phyloP scores from a whole-genome alignment of 2,888 invertebrate species.

The Megalurothrips usitatus region DNA sequence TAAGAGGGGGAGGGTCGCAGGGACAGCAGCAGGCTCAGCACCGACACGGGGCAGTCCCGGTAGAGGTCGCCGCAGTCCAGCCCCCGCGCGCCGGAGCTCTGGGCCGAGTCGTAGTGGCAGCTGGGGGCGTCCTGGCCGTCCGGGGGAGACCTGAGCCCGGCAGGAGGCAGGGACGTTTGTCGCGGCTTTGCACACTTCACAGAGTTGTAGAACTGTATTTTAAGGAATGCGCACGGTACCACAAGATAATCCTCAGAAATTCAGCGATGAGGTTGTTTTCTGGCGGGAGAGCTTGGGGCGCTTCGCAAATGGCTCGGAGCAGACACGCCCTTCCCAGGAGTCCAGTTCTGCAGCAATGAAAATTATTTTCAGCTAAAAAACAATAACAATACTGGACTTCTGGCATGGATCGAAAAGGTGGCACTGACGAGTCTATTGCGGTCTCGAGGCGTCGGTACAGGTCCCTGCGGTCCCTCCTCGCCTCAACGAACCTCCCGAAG shows the following conservation, averaged over 20 bases:
- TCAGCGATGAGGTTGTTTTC: background rate
- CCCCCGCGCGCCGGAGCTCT: background rate
- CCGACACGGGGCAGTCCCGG: slow-evolving; percentile 1
- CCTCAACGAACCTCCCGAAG: background rate
- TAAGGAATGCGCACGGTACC: background rate
- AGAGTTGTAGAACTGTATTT: no score
- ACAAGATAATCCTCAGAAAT: background rate
- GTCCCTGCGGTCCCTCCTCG: background rate
- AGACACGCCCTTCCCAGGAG: background rate
- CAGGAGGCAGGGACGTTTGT: no score
- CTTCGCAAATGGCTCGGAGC: background rate
- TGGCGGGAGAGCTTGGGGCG: background rate
- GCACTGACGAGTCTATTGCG: background rate
- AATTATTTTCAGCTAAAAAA: no score
- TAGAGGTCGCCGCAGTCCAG: background rate
- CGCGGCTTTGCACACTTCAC: no score
- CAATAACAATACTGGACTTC: no score
- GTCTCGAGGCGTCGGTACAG: slow-evolving; percentile 5
- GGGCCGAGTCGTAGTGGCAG: background rate
- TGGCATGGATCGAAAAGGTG: background rate
- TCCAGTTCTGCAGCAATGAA: background rate
- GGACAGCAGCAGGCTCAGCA: background rate
- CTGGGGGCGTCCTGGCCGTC: background rate
- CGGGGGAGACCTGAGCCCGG: background rate
- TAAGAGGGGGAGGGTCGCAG: background rate